Percentiles rank a stretch among this genome's conserved stretches.
Evolutionary conservation across 2,888 invertebrate species (phyloP).

Genomic region (Dryocosmus kuriphilus): DNA sequence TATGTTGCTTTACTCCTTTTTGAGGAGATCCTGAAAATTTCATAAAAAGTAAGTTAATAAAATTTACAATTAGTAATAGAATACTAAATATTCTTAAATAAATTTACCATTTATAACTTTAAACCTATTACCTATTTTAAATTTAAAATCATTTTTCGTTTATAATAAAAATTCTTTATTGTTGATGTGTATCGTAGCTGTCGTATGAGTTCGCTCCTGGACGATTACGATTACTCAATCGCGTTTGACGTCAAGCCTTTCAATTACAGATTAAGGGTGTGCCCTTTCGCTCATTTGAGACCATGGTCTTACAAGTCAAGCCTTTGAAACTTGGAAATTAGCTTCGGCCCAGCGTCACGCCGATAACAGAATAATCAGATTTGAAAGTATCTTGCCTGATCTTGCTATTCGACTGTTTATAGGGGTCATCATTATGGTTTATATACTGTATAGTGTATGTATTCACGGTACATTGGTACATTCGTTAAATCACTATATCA

Average conservation of each 20-base stretch:
- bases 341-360: slow-evolving; percentile 22
- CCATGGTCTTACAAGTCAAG: neutral
- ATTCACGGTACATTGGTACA: neutral
- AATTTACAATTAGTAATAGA: no score
- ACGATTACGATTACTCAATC: slow-evolving; percentile 16
- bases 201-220: neutral
- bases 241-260: slow-evolving; percentile 20
- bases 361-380: slow-evolving; percentile 32
- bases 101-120: no score
- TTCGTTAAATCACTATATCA: neutral
- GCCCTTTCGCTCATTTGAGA: slow-evolving; percentile 16
- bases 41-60: no score
- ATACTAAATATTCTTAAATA: no score
- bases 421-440: neutral
- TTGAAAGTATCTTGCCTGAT: slow-evolving; percentile 5
- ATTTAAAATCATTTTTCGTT: no score
- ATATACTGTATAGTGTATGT: no score
- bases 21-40: no score
- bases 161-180: no score
- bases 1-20: no score
- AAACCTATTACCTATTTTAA: no score
- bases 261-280: slow-evolving; percentile 30
- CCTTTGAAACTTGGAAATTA: slow-evolving; percentile 5
- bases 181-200: neutral
- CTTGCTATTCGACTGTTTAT: neutral